These are phyloP conservation scores for Smutsia temminckii DNA, from an alignment of 2,797 vertebrate species.

Conservation along the genomic window DNA sequence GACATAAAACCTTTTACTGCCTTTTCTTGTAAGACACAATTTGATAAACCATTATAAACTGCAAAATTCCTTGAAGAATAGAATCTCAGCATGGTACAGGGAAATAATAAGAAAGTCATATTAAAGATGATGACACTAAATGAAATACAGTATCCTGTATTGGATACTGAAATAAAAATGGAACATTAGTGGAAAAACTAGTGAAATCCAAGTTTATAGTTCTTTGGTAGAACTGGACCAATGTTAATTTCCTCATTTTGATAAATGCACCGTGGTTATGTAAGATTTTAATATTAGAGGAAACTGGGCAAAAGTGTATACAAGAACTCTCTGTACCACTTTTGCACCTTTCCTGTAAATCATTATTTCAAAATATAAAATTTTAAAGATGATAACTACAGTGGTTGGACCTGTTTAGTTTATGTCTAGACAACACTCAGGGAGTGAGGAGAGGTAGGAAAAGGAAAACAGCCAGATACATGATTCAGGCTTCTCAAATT, in stretches of 20 bases:
- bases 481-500: constrained; percentile 81
- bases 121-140: constrained; percentile 59
- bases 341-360: constrained; percentile 24
- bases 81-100: constrained; percentile 15
- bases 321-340: background rate
- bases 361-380: constrained; percentile 39
- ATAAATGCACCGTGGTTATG: background rate
- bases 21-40: constrained; percentile 70
- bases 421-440: constrained; percentile 82
- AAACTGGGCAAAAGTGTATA: background rate
- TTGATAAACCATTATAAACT: constrained; percentile 70
- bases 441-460: constrained; percentile 75
- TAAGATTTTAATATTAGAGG: constrained; percentile 36
- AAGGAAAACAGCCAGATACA: constrained; percentile 76
- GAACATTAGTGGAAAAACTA: background rate
- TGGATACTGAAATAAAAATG: constrained; percentile 46
- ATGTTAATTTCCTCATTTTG: constrained; percentile 14
- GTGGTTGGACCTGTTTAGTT: constrained; percentile 73
- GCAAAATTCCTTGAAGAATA: constrained; percentile 60
- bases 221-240: background rate
- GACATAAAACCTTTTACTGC: background rate
- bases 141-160: background rate
- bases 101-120: constrained; percentile 51
- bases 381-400: constrained; percentile 55
- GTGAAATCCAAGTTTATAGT: background rate